Evolutionary conservation across 2,113 vertebrate species (phyloP).

Genomic region (Phocoena sinus): DNA sequence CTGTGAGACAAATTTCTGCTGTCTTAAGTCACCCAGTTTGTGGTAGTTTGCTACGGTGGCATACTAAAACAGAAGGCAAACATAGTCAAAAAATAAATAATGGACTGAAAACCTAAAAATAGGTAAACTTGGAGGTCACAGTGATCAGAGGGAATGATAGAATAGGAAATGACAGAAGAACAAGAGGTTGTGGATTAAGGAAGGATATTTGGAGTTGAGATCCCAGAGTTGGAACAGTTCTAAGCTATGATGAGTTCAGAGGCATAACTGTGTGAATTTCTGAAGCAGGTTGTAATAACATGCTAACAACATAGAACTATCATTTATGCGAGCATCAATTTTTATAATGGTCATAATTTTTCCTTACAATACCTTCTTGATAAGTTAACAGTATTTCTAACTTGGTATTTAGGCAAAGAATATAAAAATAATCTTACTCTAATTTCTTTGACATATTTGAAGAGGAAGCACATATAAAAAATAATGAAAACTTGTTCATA

Average conservation of each 20-base stretch:
- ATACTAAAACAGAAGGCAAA: background rate
- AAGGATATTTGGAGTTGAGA: background rate
- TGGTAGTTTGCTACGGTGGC: background rate
- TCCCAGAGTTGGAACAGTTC: background rate
- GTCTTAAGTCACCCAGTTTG: background rate
- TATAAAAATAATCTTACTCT: background rate
- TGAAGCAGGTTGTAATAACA: background rate
- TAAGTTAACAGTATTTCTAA: slow-evolving; percentile 59
- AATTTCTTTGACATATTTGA: slow-evolving; percentile 14
- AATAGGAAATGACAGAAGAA: background rate
- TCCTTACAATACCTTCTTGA: slow-evolving; percentile 53
- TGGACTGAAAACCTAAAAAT: background rate
- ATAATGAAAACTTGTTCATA: background rate
- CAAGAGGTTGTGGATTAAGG: background rate
- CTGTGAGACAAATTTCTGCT: background rate
- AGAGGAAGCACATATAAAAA: slow-evolving; percentile 37
- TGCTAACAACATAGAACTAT: background rate
- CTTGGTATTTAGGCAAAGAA: slow-evolving; percentile 56
- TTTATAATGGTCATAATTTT: slow-evolving; percentile 57
- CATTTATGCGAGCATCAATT: background rate
- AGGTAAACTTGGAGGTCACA: background rate
- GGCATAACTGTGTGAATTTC: background rate
- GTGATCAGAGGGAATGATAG: background rate
- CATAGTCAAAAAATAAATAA: background rate
- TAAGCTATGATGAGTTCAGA: background rate